Conservation (phyloP, 2,113 vertebrate genomes). For the Athene noctua region DNA sequence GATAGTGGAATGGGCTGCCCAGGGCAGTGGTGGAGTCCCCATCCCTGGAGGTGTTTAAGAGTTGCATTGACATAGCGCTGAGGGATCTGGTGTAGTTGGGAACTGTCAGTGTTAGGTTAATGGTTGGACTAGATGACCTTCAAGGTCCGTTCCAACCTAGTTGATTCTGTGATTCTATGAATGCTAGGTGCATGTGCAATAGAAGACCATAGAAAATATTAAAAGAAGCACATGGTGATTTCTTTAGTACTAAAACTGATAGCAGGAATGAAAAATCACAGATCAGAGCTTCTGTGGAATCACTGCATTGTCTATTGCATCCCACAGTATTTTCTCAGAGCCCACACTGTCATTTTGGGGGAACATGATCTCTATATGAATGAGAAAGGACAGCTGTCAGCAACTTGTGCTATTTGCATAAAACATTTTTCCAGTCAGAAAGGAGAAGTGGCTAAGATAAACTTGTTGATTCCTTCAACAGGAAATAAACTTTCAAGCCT, state of each 20-base stretch:
- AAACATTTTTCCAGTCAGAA: not conserved
- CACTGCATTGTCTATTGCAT: not conserved
- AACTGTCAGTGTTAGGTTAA: too few relatives aligned
- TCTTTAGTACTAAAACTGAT: not conserved
- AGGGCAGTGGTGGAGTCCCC: too few relatives aligned
- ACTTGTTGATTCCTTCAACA: not conserved
- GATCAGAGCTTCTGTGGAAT: not conserved
- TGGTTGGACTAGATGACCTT: too few relatives aligned
- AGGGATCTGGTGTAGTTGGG: too few relatives aligned
- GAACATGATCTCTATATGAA: not conserved
- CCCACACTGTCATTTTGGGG: not conserved
- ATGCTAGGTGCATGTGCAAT: not conserved
- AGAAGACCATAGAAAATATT: not conserved
- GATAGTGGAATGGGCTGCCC: too few relatives aligned
- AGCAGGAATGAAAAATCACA: not conserved
- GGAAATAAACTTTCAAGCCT: not conserved
- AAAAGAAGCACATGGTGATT: not conserved
- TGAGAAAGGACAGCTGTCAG: not conserved
- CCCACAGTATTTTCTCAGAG: not conserved
- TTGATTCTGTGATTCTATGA: not conserved
- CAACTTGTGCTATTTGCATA: not conserved
- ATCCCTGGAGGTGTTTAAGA: too few relatives aligned
- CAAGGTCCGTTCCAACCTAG: too few relatives aligned
- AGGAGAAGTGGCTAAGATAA: not conserved
- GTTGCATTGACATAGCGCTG: too few relatives aligned